phyloP scores from a whole-genome alignment of 2,888 invertebrate species.

The Tetranychus truncatus region DNA sequence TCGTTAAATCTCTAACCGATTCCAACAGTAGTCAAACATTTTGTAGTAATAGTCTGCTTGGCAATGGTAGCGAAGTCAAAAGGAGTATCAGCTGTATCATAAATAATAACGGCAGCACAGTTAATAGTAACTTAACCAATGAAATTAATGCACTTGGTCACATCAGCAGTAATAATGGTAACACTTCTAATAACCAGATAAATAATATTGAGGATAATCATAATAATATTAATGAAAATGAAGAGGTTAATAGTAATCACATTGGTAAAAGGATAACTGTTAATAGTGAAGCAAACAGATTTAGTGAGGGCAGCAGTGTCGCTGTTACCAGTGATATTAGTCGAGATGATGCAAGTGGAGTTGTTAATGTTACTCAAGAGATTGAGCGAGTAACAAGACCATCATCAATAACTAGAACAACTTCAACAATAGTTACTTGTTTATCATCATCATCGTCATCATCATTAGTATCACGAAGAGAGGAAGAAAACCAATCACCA shows the following conservation, averaged over 20 bases:
- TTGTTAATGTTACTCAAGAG: neutral
- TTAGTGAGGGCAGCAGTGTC: neutral
- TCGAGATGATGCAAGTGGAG: neutral
- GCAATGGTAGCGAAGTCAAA: neutral
- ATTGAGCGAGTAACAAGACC: neutral
- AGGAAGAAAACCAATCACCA: neutral
- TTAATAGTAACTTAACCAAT: neutral
- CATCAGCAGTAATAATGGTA: neutral
- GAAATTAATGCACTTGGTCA: neutral
- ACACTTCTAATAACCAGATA: neutral
- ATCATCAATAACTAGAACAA: neutral
- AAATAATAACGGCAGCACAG: neutral
- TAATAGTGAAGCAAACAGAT: neutral
- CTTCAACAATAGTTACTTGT: neutral
- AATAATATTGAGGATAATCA: neutral
- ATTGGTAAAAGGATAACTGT: neutral
- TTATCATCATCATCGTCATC: constrained; percentile 10
- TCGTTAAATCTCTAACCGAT: neutral
- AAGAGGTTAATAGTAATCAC: neutral
- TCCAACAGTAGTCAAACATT: neutral
- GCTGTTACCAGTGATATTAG: neutral
- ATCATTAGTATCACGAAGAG: neutral
- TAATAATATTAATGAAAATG: neutral
- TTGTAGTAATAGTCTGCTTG: neutral
- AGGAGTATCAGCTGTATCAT: neutral